Evolutionary conservation across 1,140 invertebrate species (phyloP), one percentile per base, ranked within the genome.

Genomic region (Atta texana): DNA sequence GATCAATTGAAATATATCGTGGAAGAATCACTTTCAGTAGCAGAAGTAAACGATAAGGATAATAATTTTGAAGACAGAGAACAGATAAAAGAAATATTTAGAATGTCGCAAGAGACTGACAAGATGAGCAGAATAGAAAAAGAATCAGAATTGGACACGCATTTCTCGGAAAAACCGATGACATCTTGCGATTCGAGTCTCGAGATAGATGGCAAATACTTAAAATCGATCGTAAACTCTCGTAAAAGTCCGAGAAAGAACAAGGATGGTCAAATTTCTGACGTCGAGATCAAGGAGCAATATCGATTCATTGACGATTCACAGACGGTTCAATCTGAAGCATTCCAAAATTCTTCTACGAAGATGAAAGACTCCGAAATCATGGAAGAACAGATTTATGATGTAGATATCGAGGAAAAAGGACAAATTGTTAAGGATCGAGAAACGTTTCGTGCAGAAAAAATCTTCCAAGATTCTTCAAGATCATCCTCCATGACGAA

Each of bases 161-260:
- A 34, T 31, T 72, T 18, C 3, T 49, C 39, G 39, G 68, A 74
- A n/a, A 82, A 10, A 24, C 77, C 49, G 55, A 61, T n/a, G 3
- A 24, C 51, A 51, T 34, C 80, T 84, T 49, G 61, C 39, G 93
- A 94, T 34, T 24, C 77, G 2, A 91, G 57, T 63, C 59, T 91
- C 0, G 94, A 95, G 39, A 95, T 95, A 59, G 94, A 95, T 18
- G 94, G 94, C 34, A 95, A 95, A 80, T 95, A 95, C 55, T 16
- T 93, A 10, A 94, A 95, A 71, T 95, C 94, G 2, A 59, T 95
- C 14, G 94, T 95, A 8, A 95, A 94, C 75, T 93, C 92, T 0
- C 92, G 92, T 18, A 95, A 94, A 74, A 94, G 93, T 87, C 92
- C 92, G 0, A 93, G 92, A 24, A 94, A 92, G 61, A 64, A 76